phyloP scores from a whole-genome alignment of 2,888 invertebrate species.

The Galerucella nymphaeae region DNA sequence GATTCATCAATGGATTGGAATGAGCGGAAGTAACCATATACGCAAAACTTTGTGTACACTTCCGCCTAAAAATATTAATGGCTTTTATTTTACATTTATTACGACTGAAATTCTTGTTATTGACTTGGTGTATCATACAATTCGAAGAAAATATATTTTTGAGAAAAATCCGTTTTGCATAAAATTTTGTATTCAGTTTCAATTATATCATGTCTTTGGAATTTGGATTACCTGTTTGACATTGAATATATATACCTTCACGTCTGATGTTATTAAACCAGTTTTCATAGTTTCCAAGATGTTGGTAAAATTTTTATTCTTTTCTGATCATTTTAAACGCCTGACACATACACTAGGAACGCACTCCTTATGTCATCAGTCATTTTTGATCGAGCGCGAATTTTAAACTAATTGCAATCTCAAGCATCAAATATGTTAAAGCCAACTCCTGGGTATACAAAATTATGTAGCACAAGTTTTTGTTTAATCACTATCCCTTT shows the following conservation, averaged over 20 bases:
- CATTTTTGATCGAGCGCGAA: too few relatives aligned
- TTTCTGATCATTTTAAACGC: neutral
- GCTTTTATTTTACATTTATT: neutral
- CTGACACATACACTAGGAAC: too few relatives aligned
- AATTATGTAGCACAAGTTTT: too few relatives aligned
- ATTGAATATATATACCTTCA: conserved; percentile 8
- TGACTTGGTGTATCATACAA: neutral
- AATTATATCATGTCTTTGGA: conserved; percentile 15
- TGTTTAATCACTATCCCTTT: too few relatives aligned
- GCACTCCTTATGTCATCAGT: too few relatives aligned
- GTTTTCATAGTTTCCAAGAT: neutral
- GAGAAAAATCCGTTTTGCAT: conserved; percentile 13
- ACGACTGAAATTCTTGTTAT: neutral
- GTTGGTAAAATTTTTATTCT: neutral
- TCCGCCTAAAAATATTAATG: conserved; percentile 15
- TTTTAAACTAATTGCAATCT: too few relatives aligned
- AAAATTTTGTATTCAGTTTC: conserved; percentile 1
- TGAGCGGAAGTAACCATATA: conserved; percentile 10
- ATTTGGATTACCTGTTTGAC: conserved; percentile 21
- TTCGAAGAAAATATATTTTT: conserved; percentile 16
- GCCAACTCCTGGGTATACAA: too few relatives aligned
- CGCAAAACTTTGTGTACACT: conserved; percentile 10
- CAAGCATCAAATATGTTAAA: too few relatives aligned
- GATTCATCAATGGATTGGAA: conserved; percentile 17
- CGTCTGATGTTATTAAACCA: conserved; percentile 7